Evolutionary conservation across 2,113 vertebrate species (phyloP), one percentile per base, ranked within the genome.

Genomic region (Forbesichthys agassizii): DNA sequence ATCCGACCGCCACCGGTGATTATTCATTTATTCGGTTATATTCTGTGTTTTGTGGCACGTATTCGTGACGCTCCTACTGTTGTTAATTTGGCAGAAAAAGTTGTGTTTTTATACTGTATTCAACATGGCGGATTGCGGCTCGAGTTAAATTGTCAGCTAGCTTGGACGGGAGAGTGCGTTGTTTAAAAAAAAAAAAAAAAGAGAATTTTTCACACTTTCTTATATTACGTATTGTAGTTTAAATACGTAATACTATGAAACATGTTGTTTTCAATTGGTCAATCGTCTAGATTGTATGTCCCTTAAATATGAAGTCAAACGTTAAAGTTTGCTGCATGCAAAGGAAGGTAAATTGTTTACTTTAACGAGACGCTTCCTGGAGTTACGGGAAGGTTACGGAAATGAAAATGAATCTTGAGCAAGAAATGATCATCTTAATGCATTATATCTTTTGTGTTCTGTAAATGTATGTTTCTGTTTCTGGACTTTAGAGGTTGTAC

Each of bases 1-100:
- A 89, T 98, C 89, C 94, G 96, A 80, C 96, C 96, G 74, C 96
- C 96, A 33, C 94, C 92, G 90, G 96, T 98, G 91, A 95, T 95
- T 94, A 69, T 75, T 33, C 20, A 1, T 55, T 49, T 3, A 42
- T 42, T 6, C 33, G 5, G 1, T 6, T 10, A 9, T 0, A 0
- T 0, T 0, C 5, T 52, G n/a, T 55, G 48, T 11, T 11, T 10
- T 2, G 3, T 9, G 9, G 52, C 33, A 27, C 13, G 4, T 68
- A 60, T 68, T 54, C 9, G 36, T 42, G 16, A 16, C 20, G 11
- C 58, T 3, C 66, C 46, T 3, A 73, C 33, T 68, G 77, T 57
- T 66, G 11, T 33, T 72, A 68, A 77, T 81, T 67, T 53, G 81
- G 76, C 78, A 85, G 66, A 66, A 87, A 89, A 90, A 91, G 88